A percentile compares a stretch with the other conserved stretches of the same genome.
These are phyloP conservation scores for Bos taurus DNA, from an alignment of 2,113 vertebrate species.

Conservation along the genomic window DNA sequence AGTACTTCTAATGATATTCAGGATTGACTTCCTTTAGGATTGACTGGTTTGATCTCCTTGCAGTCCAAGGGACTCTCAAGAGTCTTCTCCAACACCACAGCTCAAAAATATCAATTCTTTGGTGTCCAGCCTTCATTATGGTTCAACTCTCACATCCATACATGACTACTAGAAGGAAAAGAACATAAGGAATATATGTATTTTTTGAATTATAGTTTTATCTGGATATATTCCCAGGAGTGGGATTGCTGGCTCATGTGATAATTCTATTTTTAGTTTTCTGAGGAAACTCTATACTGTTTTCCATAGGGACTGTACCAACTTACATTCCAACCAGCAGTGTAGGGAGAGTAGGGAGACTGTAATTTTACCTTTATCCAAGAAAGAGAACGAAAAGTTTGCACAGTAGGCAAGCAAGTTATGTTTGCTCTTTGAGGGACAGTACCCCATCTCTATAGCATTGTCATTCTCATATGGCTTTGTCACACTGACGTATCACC, in stretches of 20 bases:
- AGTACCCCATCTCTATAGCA: neutral
- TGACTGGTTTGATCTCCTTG: neutral
- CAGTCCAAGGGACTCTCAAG: neutral
- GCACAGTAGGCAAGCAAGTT: neutral
- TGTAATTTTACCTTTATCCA: neutral
- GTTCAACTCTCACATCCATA: neutral
- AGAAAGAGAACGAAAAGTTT: neutral
- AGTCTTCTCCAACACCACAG: neutral
- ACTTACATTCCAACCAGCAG: neutral
- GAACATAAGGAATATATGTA: neutral
- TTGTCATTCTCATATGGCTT: neutral
- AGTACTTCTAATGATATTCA: neutral
- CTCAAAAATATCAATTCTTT: neutral
- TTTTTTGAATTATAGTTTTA: neutral
- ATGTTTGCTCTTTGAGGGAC: neutral
- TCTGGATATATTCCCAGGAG: neutral
- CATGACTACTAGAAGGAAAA: neutral
- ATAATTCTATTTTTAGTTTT: neutral
- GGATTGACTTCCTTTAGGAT: neutral
- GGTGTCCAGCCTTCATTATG: neutral
- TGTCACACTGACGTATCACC: neutral
- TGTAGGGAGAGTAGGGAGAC: neutral
- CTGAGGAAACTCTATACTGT: neutral
- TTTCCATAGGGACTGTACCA: neutral
- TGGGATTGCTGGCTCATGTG: neutral